A percentile compares a stretch with the other conserved stretches of the same genome.
Conservation (phyloP, 2,888 invertebrate genomes). For the Rotaria macrura region DNA sequence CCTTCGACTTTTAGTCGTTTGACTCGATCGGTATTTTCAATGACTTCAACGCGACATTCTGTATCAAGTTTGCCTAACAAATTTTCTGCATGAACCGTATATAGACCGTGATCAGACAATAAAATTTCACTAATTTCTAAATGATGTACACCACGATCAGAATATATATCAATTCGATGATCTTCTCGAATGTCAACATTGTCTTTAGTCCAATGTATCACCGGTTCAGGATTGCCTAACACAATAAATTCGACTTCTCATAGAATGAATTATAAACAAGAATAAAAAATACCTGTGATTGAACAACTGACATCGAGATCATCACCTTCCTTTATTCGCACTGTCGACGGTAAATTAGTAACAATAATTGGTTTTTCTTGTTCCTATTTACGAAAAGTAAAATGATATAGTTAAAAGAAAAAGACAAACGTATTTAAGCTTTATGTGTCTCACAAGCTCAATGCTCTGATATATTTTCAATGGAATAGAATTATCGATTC, state of each 20-base stretch:
- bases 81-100: slow-evolving; percentile 40
- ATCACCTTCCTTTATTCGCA: background rate
- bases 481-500: background rate
- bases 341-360: background rate
- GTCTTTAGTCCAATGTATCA: slow-evolving; percentile 48
- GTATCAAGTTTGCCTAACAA: slow-evolving; percentile 37
- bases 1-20: slow-evolving; percentile 25
- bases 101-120: slow-evolving; percentile 39
- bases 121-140: slow-evolving; percentile 29
- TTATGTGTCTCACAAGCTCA: background rate
- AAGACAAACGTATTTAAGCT: too few species aligned
- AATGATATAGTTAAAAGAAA: background rate
- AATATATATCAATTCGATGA: slow-evolving; percentile 31
- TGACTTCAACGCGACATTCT: slow-evolving; percentile 38
- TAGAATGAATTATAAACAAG: too few species aligned
- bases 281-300: background rate
- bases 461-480: background rate
- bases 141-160: slow-evolving; percentile 17
- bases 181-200: slow-evolving; percentile 36
- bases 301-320: background rate
- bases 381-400: background rate
- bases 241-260: too few species aligned
- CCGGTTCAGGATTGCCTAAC: slow-evolving; percentile 43
- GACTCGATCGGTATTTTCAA: slow-evolving; percentile 23
- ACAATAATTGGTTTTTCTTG: background rate